phyloP scores from a whole-genome alignment of 2,113 vertebrate species.

The Calonectris borealis region DNA sequence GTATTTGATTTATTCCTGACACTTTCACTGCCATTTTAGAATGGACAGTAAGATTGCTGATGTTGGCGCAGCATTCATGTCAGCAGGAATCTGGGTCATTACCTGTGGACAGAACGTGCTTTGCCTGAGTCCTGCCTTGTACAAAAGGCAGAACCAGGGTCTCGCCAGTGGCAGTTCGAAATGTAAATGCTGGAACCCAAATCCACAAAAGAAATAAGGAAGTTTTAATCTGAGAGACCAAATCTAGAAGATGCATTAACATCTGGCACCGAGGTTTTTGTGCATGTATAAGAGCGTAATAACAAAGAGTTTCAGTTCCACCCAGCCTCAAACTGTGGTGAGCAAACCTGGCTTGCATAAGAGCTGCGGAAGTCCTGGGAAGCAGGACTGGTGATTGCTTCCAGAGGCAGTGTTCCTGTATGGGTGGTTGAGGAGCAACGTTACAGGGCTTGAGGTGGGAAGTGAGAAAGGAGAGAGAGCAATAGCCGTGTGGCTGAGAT shows the following conservation, averaged over 20 bases:
- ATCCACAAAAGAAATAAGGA: neutral
- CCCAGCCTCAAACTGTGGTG: neutral
- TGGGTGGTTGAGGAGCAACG: neutral
- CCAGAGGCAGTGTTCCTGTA: neutral
- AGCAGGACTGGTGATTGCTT: neutral
- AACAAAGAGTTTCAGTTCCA: neutral
- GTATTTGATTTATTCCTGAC: neutral
- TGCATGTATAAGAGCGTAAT: accelerated
- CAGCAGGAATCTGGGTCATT: neutral
- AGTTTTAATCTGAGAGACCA: neutral
- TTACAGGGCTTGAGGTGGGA: neutral
- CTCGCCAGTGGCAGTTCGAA: neutral
- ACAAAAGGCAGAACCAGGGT: neutral
- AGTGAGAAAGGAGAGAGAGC: neutral
- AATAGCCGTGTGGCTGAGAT: neutral
- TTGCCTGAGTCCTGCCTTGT: neutral
- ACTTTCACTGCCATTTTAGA: neutral
- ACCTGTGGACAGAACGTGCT: neutral
- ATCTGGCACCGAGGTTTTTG: neutral
- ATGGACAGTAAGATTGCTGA: neutral
- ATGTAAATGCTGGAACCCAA: neutral
- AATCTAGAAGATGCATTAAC: neutral
- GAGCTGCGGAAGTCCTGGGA: neutral
- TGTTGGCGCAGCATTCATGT: accelerated
- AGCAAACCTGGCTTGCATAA: neutral